These are phyloP conservation scores for Petrosia ficiformis DNA, from an alignment of 37 sponge, comb jelly and placozoan species.

Conservation along the genomic window DNA sequence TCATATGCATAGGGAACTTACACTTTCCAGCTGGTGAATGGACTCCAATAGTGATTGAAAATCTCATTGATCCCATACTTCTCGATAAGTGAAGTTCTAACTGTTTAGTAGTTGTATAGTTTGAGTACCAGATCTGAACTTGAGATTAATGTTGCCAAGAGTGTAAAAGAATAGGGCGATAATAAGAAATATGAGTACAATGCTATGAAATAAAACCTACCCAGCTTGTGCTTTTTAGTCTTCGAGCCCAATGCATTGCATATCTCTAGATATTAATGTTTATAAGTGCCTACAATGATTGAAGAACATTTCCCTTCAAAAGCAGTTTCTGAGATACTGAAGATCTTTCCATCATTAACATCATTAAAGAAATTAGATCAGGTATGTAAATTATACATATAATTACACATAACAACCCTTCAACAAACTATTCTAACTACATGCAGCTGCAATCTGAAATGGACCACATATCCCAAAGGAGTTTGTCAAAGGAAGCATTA, in stretches of 20 bases:
- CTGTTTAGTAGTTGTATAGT: slow-evolving; percentile 26
- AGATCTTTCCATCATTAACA: no score
- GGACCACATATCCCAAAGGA: no score
- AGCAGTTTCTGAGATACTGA: no score
- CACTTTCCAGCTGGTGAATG: slow-evolving; percentile 18
- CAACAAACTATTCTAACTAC: no score
- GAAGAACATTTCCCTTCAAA: not conserved
- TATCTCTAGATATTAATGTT: slow-evolving; percentile 7
- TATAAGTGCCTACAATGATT: slow-evolving; percentile 10
- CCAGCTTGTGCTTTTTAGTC: slow-evolving; percentile 19
- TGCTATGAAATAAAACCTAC: no score
- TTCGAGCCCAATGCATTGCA: slow-evolving; percentile 22
- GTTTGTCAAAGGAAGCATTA: not conserved
- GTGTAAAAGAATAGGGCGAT: slow-evolving; percentile 27
- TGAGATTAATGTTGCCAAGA: slow-evolving; percentile 29
- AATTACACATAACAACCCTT: no score
- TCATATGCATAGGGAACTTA: not conserved
- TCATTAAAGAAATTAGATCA: no score
- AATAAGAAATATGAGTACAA: not conserved
- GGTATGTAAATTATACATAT: no score
- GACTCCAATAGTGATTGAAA: slow-evolving; percentile 25
- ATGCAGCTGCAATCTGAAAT: no score
- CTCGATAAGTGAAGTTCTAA: not conserved
- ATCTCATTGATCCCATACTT: slow-evolving; percentile 33
- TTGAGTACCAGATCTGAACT: slow-evolving; percentile 10